Percentiles rank a stretch among this genome's conserved stretches.
Conservation (phyloP, 2,113 vertebrate species). For the Chunga burmeisteri region DNA sequence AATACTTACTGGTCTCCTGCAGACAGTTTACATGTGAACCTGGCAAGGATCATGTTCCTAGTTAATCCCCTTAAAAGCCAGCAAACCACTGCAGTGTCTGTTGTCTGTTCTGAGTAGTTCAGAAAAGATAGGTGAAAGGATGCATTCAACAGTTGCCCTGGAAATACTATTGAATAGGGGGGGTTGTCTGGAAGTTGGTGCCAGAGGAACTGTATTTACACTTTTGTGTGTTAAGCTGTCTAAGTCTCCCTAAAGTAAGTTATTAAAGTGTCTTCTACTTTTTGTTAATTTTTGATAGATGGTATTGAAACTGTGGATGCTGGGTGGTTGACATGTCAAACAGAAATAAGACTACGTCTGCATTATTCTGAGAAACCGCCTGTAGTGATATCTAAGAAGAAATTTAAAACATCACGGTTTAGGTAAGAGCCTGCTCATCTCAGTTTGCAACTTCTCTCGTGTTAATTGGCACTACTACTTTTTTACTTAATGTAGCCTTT, state of each 20-base stretch:
- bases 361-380: slow-evolving; percentile 90
- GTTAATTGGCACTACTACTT: background rate
- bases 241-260: background rate
- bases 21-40: background rate
- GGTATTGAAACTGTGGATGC: slow-evolving; percentile 85
- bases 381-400: slow-evolving; percentile 94
- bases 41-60: background rate
- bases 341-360: slow-evolving; percentile 93
- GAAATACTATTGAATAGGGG: background rate
- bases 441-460: background rate
- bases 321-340: slow-evolving; percentile 96
- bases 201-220: background rate
- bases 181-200: background rate
- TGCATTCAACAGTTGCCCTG: background rate
- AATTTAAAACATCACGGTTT: slow-evolving; percentile 97
- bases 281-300: slow-evolving; percentile 74
- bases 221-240: background rate
- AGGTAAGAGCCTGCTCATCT: slow-evolving; percentile 79
- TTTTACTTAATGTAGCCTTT: background rate
- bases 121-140: background rate
- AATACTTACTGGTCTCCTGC: background rate
- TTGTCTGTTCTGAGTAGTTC: background rate
- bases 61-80: background rate
- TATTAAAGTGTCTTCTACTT: background rate
- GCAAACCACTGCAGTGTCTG: background rate